A percentile compares a stretch with the other conserved stretches of the same genome.
These are phyloP conservation scores for Anolis apletophallus DNA, from an alignment of 2,797 vertebrate species.

Conservation along the genomic window DNA sequence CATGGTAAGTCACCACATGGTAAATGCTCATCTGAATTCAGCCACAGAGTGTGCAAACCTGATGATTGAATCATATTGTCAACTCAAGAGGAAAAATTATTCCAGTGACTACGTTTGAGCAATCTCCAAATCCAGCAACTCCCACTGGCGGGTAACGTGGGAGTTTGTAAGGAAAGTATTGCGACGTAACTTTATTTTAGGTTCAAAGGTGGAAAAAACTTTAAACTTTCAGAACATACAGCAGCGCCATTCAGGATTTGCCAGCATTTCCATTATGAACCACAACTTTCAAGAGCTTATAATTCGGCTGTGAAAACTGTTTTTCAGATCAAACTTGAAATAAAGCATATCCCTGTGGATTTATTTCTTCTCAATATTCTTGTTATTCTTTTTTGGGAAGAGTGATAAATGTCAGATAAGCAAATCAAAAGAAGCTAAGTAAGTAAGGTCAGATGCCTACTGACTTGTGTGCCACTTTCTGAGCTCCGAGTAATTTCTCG, in stretches of 20 bases:
- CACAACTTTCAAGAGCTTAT: slow-evolving; percentile 73
- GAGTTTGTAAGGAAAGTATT: slow-evolving; percentile 65
- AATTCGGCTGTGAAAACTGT: slow-evolving; percentile 67
- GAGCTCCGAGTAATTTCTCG: neutral
- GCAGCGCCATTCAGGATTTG: slow-evolving; percentile 63
- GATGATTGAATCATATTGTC: slow-evolving; percentile 18
- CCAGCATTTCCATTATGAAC: slow-evolving; percentile 78
- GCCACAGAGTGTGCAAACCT: slow-evolving; percentile 8
- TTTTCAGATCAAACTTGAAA: slow-evolving; percentile 68
- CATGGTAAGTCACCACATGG: neutral
- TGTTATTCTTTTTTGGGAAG: accelerated
- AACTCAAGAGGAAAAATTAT: slow-evolving; percentile 63
- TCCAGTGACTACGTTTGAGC: slow-evolving; percentile 60
- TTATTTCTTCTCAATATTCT: neutral
- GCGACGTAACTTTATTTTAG: slow-evolving; percentile 70
- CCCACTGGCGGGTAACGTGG: slow-evolving; percentile 61
- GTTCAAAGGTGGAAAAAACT: slow-evolving; percentile 72
- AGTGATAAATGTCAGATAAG: slow-evolving; percentile 24
- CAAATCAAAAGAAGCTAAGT: neutral
- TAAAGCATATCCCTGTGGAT: slow-evolving; percentile 32
- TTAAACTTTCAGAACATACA: slow-evolving; percentile 64
- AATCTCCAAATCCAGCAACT: slow-evolving; percentile 62
- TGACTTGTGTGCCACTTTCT: neutral
- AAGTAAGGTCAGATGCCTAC: neutral
- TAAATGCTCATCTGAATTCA: neutral